A percentile compares a stretch with the other conserved stretches of the same genome.
phyloP scores from a whole-genome alignment of 2,888 invertebrate genomes.

The Netelia fuscicornis region DNA sequence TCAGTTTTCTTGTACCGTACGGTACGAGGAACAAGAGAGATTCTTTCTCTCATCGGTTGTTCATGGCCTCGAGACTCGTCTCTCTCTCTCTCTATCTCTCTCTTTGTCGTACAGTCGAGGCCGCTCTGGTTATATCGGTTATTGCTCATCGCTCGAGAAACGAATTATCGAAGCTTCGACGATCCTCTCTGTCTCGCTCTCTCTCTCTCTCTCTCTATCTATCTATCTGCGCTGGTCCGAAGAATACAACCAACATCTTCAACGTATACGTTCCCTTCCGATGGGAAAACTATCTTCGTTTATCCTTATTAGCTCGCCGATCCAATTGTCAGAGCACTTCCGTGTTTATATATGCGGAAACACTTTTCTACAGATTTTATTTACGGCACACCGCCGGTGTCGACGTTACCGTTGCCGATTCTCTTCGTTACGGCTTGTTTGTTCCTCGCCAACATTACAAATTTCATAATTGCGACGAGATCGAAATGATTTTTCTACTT shows the following conservation, averaged over 20 bases:
- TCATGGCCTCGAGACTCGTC: conserved; percentile 57
- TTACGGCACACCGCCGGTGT: conserved; percentile 9
- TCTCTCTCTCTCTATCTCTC: background rate
- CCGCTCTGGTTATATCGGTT: conserved; percentile 74
- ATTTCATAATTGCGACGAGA: conserved; percentile 17
- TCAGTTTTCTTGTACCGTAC: conserved; percentile 46
- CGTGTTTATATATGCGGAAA: conserved; percentile 62
- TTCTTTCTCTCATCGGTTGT: conserved; percentile 30
- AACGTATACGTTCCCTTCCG: conserved; percentile 27
- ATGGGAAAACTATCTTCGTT: conserved; percentile 55
- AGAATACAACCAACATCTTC: conserved; percentile 34
- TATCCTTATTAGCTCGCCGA: background rate
- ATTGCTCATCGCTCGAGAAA: conserved; percentile 71
- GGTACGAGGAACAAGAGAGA: conserved; percentile 37
- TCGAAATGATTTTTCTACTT: conserved; percentile 29
- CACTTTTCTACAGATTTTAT: conserved; percentile 15
- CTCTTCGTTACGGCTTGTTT: conserved; percentile 52
- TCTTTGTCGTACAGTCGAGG: conserved; percentile 74
- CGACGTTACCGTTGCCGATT: conserved; percentile 39
- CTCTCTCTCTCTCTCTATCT: background rate
- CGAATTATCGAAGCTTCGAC: conserved; percentile 57
- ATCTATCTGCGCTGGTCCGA: background rate
- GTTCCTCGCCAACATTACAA: conserved; percentile 1
- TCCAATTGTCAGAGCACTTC: conserved; percentile 55
- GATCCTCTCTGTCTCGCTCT: background rate